Percentiles rank a stretch among this genome's conserved stretches.
Evolutionary conservation across 2,888 invertebrate genomes (phyloP).

Genomic region (Steromphala cineraria): DNA sequence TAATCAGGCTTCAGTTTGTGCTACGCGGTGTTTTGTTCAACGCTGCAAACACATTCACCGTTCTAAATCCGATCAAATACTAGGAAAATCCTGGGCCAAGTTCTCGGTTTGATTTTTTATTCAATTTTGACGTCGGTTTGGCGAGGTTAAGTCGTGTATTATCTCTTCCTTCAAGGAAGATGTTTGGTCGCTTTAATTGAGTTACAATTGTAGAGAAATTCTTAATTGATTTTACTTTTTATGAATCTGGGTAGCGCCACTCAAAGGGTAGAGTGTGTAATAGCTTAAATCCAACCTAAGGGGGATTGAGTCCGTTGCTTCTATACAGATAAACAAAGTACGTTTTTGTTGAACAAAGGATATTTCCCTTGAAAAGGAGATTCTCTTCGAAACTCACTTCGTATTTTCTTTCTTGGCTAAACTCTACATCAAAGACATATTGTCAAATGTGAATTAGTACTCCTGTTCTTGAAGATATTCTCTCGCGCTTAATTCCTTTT

Average conservation of each 20-base stretch:
- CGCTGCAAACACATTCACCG: background rate
- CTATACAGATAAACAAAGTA: constrained; percentile 5
- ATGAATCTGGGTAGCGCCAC: background rate
- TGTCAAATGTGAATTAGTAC: constrained; percentile 18
- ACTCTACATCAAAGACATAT: constrained; percentile 7
- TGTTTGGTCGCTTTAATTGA: constrained; percentile 18
- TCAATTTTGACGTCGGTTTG: constrained; percentile 17
- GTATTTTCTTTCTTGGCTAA: background rate
- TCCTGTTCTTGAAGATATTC: background rate
- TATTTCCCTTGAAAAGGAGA: background rate
- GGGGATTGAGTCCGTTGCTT: background rate
- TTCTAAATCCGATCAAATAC: constrained; percentile 18
- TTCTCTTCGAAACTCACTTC: background rate
- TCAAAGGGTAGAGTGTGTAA: constrained; percentile 14
- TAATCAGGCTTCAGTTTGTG: constrained; percentile 15
- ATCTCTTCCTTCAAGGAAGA: constrained; percentile 6
- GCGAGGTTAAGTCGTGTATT: constrained; percentile 17
- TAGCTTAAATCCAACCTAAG: background rate
- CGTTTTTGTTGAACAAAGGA: constrained; percentile 15
- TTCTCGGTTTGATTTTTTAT: constrained; percentile 17
- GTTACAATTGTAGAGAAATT: constrained; percentile 19
- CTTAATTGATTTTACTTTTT: constrained; percentile 6
- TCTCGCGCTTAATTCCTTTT: background rate
- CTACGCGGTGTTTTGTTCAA: constrained; percentile 3
- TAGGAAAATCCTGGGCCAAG: constrained; percentile 10